Evolutionary conservation across 2,888 invertebrate genomes (phyloP).

Genomic region (Anoncus sp.): DNA sequence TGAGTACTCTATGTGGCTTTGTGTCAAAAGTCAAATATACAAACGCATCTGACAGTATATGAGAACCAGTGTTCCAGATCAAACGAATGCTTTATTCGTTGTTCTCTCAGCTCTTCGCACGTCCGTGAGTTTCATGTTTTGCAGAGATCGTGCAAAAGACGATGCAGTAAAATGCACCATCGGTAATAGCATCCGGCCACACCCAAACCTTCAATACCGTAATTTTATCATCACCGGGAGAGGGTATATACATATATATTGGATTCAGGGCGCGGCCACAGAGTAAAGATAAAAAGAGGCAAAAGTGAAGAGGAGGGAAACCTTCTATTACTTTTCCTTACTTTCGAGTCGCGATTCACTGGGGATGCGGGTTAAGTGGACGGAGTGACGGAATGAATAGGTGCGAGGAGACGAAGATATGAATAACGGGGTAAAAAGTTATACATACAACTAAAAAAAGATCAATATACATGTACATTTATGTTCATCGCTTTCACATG

Average conservation of each 20-base stretch:
- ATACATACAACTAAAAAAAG: not conserved
- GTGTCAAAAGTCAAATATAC: not conserved
- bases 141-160: constrained; percentile 38
- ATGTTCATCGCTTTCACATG: too few relatives aligned
- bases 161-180: constrained; percentile 40
- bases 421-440: not conserved
- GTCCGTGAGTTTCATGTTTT: constrained; percentile 22
- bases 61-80: constrained; percentile 12
- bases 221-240: constrained; percentile 53
- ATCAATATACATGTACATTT: too few relatives aligned
- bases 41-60: not conserved
- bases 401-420: constrained; percentile 7
- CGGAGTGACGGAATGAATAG: constrained; percentile 5
- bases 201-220: constrained; percentile 43
- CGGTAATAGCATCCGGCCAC: constrained; percentile 36
- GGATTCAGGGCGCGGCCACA: constrained; percentile 31
- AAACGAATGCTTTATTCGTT: constrained; percentile 31
- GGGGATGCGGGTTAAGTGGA: constrained; percentile 45
- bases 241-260: constrained; percentile 4
- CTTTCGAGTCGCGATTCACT: constrained; percentile 36
- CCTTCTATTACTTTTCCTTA: constrained; percentile 2
- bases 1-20: too few relatives aligned
- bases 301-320: not conserved
- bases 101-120: constrained; percentile 25
- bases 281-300: constrained; percentile 26